These are phyloP conservation scores for Dipodomys merriami DNA, from an alignment of 2,113 vertebrate species.

Conservation along the genomic window DNA sequence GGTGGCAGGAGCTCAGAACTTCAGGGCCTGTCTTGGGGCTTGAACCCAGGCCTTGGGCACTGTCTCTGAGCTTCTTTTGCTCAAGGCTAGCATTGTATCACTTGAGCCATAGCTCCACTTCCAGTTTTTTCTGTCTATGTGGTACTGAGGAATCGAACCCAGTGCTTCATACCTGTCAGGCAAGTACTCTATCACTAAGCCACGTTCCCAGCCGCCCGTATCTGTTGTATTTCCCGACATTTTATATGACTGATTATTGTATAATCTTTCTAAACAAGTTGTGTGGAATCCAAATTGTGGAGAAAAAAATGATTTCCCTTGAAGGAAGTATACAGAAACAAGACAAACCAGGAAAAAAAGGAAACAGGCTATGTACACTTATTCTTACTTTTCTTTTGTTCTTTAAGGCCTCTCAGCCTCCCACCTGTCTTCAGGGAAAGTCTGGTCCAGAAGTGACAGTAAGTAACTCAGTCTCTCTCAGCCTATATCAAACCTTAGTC, in stretches of 20 bases:
- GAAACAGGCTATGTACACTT: neutral
- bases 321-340: slow-evolving; percentile 28
- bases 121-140: no score
- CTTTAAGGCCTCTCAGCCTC: neutral
- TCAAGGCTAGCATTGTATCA: no score
- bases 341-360: neutral
- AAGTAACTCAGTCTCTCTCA: neutral
- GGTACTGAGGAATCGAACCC: no score
- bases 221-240: slow-evolving; percentile 67
- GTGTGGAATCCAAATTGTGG: slow-evolving; percentile 40
- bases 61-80: no score
- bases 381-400: neutral
- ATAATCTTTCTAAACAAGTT: slow-evolving; percentile 57
- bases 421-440: neutral
- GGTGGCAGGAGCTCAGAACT: neutral
- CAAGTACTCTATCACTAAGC: no score
- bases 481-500: neutral
- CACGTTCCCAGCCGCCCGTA: neutral
- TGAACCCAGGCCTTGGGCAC: no score
- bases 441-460: neutral
- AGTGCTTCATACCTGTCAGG: no score
- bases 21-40: neutral
- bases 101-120: no score
- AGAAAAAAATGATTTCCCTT: slow-evolving; percentile 49
- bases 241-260: slow-evolving; percentile 77